Evolutionary conservation across 2,113 vertebrate genomes (phyloP), one percentile per base, ranked within the genome.

Genomic region (Eurystomus gularis): DNA sequence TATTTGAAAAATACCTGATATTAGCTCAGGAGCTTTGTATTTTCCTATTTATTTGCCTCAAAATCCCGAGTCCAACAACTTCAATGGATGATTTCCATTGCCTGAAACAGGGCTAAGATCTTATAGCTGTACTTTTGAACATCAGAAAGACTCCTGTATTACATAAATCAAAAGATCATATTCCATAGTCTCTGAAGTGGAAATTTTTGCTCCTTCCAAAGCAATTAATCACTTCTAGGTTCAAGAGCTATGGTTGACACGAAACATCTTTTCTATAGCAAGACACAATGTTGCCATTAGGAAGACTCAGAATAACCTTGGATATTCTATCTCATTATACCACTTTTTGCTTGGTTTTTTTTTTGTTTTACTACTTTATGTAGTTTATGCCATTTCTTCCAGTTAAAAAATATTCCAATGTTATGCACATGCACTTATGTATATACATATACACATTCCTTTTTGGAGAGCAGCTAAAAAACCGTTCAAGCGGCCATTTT

Each of bases 371-470:
- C 9, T 49, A 12, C 35, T 44, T 60, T 51, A 44, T 0, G 1
- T 18, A 52, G 33, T 64, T 55, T 39, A 49, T 61, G 26, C 5
- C 11, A 39, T 57, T 79, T 72, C 24, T 10, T 83, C 5, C 31
- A 42, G 7, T 31, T 42, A 35, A 62, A 86, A 54, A 60, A 48
- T 48, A 58, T 7, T 9, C 12, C 21, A 64, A 16, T 1, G 0
- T 21, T 62, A 23, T 40, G 11, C 0, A 0, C 37, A 33, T 40
- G 6, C 29, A 54, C 18, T 37, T 37, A 37, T 18, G 18, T n/a
- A 40, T 29, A n/a, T 49, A 19, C 21, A 65, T 23, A 54, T 0
- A 0, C 13, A 37, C 17, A 37, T 72, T 31, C 25, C 2, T 23
- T 86, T 90, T 73, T 42, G 13, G 33, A 75, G 3, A 61, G 25